A percentile compares a stretch with the other conserved stretches of the same genome.
These are phyloP conservation scores for Helleia helle DNA, from an alignment of 2,888 invertebrate species.

Conservation along the genomic window DNA sequence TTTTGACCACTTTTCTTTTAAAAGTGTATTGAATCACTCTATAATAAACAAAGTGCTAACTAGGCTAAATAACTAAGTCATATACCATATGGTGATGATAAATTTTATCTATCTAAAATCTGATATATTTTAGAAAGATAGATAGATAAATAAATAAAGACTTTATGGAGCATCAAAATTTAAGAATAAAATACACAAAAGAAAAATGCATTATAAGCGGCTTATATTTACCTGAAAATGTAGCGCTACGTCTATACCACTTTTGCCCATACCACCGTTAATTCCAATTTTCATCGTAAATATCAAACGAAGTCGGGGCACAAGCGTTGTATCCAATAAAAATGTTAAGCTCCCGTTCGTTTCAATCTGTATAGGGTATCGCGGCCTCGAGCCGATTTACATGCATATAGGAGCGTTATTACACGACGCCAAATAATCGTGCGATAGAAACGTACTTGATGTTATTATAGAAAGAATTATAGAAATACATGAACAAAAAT, in stretches of 20 bases:
- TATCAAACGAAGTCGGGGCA: constrained; percentile 16
- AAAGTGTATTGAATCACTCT: no score
- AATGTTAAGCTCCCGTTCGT: constrained; percentile 52
- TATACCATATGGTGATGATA: no score
- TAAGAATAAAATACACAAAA: no score
- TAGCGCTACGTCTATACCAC: neutral
- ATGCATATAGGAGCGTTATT: constrained; percentile 47
- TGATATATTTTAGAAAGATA: no score
- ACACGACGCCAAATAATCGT: neutral
- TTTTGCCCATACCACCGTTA: neutral
- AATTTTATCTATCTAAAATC: no score
- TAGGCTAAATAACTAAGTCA: no score
- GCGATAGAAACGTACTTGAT: neutral
- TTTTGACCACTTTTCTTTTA: no score
- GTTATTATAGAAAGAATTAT: no score
- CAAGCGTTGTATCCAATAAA: constrained; percentile 44
- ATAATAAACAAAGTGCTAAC: no score
- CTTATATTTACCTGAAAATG: neutral
- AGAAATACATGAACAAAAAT: no score
- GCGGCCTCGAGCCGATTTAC: constrained; percentile 50
- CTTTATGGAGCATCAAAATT: no score
- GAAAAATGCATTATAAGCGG: neutral
- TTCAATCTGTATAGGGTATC: constrained; percentile 56
- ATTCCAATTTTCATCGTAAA: constrained; percentile 4
- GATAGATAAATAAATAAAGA: no score